Conservation (phyloP, 2,888 invertebrate species). For the Macropis europaea region DNA sequence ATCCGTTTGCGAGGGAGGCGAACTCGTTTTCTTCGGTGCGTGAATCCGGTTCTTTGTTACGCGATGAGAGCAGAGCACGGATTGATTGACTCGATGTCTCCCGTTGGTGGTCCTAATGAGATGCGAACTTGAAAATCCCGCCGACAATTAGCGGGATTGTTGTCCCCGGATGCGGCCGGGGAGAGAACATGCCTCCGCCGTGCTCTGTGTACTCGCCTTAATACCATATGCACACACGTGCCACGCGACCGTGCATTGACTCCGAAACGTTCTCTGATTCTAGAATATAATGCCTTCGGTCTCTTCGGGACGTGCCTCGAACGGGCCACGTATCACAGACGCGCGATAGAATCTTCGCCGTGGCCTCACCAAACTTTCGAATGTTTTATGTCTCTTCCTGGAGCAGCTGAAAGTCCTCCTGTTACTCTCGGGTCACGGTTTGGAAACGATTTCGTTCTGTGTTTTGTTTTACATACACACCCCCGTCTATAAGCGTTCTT, state of each 20-base stretch:
- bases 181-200: neutral
- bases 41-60: slow-evolving; percentile 61
- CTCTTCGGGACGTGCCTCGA: slow-evolving; percentile 22
- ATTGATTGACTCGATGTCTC: slow-evolving; percentile 55
- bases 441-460: no score
- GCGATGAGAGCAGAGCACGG: slow-evolving; percentile 29
- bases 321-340: slow-evolving; percentile 31
- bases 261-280: slow-evolving; percentile 46
- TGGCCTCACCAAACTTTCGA: slow-evolving; percentile 12
- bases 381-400: slow-evolving; percentile 23
- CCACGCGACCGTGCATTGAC: slow-evolving; percentile 50
- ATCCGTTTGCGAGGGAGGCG: slow-evolving; percentile 35
- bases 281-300: slow-evolving; percentile 39
- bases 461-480: no score
- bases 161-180: slow-evolving; percentile 15
- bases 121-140: slow-evolving; percentile 47
- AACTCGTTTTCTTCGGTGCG: slow-evolving; percentile 41
- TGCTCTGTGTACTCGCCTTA: slow-evolving; percentile 14
- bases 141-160: slow-evolving; percentile 55
- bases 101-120: slow-evolving; percentile 54
- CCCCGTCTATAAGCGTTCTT: no score
- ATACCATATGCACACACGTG: slow-evolving; percentile 51
- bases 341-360: slow-evolving; percentile 50
- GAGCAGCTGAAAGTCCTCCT: no score
- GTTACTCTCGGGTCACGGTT: no score